Conservation (phyloP, 2,113 vertebrate species). For the Romanogobio albipinnatus region DNA sequence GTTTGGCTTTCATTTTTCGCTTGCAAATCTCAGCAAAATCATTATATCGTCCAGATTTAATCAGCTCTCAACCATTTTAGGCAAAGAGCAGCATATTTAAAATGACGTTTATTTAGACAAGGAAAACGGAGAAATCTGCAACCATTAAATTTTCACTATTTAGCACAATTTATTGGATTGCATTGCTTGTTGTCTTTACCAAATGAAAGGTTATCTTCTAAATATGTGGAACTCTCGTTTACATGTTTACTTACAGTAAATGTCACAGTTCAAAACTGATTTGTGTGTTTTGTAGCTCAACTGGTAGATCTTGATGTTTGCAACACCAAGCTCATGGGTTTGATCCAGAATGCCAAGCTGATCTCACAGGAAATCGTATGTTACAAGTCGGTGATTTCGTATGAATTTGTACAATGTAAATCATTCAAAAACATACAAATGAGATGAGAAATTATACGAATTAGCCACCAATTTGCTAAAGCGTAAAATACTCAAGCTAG, state of each 20-base stretch:
- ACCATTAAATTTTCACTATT: neutral
- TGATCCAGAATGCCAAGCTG: neutral
- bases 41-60: constrained; percentile 6
- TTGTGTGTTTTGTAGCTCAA: neutral
- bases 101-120: neutral
- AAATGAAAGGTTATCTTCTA: neutral
- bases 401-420: too few species aligned
- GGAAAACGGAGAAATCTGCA: neutral
- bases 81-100: neutral
- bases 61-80: neutral
- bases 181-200: neutral
- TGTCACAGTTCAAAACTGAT: neutral
- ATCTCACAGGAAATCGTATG: too few species aligned
- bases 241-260: neutral
- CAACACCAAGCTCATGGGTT: neutral
- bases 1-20: constrained; percentile 2
- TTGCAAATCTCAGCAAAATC: constrained; percentile 25
- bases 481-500: too few species aligned
- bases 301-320: neutral
- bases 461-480: too few species aligned
- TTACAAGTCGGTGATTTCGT: neutral
- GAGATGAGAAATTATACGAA: too few species aligned
- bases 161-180: neutral
- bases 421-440: too few species aligned
- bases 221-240: neutral